These are phyloP conservation scores for Leptodactylus fuscus DNA, from an alignment of 2,113 vertebrate species.

Conservation along the genomic window DNA sequence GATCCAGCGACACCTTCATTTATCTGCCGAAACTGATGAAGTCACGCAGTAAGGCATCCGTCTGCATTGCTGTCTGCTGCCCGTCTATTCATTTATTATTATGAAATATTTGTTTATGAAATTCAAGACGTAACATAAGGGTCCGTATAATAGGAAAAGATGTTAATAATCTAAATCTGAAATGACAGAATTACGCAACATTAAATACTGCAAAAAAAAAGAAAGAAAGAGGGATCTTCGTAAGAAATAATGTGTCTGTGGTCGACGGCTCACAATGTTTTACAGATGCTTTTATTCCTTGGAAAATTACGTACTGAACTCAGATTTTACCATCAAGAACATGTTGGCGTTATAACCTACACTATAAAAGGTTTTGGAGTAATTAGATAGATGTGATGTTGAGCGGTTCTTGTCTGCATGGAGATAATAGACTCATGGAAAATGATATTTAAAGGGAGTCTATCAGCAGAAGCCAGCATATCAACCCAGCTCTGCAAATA, in stretches of 20 bases:
- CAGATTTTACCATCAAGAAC: neutral
- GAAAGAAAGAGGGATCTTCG: too few relatives aligned
- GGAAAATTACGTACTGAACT: neutral
- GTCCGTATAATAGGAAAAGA: neutral
- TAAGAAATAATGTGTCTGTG: neutral
- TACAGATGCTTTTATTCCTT: neutral
- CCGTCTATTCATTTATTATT: conserved; percentile 14
- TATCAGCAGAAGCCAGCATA: too few relatives aligned
- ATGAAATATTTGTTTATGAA: conserved; percentile 30
- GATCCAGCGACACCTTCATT: conserved; percentile 30
- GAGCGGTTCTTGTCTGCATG: neutral
- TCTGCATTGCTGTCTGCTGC: neutral
- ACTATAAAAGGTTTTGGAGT: neutral
- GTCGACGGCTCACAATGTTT: neutral
- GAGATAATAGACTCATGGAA: too few relatives aligned
- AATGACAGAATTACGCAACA: neutral
- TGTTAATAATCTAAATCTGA: neutral
- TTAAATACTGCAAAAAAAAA: neutral
- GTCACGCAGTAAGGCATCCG: conserved; percentile 20
- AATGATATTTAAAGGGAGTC: too few relatives aligned
- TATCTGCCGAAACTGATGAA: conserved; percentile 47
- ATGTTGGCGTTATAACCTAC: neutral
- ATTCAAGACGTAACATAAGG: neutral
- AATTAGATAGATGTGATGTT: neutral
- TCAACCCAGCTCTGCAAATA: too few relatives aligned